Conservation (phyloP, 2,797 vertebrate genomes). For the Karalla daura region DNA sequence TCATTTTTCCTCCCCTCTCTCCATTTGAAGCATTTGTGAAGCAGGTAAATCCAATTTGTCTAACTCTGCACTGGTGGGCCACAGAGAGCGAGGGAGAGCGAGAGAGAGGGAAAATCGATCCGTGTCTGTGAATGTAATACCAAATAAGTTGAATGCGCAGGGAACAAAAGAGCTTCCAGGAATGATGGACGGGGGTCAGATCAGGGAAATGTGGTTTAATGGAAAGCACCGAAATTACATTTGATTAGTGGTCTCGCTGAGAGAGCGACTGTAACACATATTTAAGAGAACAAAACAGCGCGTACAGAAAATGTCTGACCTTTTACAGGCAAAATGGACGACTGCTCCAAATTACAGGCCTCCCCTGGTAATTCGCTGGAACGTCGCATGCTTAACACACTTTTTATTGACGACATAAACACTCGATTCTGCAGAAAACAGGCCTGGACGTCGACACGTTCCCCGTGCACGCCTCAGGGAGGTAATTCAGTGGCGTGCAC, state of each 20-base stretch:
- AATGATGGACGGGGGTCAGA: conserved; percentile 4
- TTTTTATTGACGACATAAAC: conserved; percentile 16
- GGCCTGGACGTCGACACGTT: too few species aligned
- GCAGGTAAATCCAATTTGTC: conserved; percentile 69
- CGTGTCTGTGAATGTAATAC: conserved; percentile 35
- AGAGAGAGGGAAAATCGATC: conserved; percentile 52
- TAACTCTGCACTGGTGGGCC: conserved; percentile 12
- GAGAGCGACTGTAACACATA: background rate
- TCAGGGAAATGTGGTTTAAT: conserved; percentile 26
- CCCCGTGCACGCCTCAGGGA: background rate
- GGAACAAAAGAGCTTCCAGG: conserved; percentile 29
- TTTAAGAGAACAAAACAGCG: conserved; percentile 27
- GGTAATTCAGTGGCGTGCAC: background rate
- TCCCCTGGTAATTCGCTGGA: background rate
- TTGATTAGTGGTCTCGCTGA: conserved; percentile 30
- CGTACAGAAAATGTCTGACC: conserved; percentile 7
- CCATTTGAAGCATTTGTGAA: conserved; percentile 45
- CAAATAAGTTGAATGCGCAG: conserved; percentile 33
- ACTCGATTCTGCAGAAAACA: background rate
- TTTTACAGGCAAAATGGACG: conserved; percentile 17
- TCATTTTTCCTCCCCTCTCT: conserved; percentile 31
- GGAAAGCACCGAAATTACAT: conserved; percentile 30
- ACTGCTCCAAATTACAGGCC: conserved; percentile 6
- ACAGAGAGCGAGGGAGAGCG: background rate
- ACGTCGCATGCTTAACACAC: background rate